Percentiles rank a stretch among this genome's conserved stretches.
phyloP scores from a whole-genome alignment of 2,797 vertebrate species.

The Apogon hyalosoma region DNA sequence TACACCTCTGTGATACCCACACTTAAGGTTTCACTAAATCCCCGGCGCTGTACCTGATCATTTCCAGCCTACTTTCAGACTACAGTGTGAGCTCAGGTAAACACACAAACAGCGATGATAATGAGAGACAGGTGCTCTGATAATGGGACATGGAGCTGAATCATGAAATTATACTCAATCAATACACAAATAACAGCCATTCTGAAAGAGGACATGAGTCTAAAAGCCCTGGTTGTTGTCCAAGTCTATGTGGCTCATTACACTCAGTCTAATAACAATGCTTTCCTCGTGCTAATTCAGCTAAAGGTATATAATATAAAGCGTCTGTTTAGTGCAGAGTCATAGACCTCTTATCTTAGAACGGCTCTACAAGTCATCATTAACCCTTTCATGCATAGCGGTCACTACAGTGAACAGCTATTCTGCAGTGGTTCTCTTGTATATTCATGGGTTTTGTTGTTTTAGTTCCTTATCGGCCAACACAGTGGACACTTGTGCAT shows the following conservation, averaged over 20 bases:
- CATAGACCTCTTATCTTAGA: too few species aligned
- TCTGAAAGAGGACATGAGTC: background rate
- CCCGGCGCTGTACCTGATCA: constrained; percentile 10
- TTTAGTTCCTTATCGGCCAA: too few species aligned
- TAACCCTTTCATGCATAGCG: too few species aligned
- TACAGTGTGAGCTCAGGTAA: background rate
- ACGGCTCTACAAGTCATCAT: too few species aligned
- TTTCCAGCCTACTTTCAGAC: constrained; percentile 16
- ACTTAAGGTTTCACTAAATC: constrained; percentile 27
- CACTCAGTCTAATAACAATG: too few species aligned
- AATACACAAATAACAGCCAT: background rate
- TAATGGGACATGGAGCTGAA: background rate
- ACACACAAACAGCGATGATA: background rate
- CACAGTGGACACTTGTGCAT: too few species aligned
- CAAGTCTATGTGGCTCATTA: background rate
- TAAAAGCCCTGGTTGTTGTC: background rate
- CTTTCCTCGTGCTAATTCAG: too few species aligned
- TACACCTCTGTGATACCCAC: constrained; percentile 18
- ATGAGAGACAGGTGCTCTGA: constrained; percentile 8
- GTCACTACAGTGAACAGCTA: too few species aligned
- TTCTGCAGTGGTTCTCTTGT: too few species aligned
- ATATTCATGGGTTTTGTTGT: too few species aligned
- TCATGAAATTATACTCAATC: constrained; percentile 10
- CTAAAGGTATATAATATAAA: too few species aligned
- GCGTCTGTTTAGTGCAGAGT: too few species aligned